phyloP scores from a whole-genome alignment of 2,113 vertebrate species.

The Poeciliopsis retropinna region DNA sequence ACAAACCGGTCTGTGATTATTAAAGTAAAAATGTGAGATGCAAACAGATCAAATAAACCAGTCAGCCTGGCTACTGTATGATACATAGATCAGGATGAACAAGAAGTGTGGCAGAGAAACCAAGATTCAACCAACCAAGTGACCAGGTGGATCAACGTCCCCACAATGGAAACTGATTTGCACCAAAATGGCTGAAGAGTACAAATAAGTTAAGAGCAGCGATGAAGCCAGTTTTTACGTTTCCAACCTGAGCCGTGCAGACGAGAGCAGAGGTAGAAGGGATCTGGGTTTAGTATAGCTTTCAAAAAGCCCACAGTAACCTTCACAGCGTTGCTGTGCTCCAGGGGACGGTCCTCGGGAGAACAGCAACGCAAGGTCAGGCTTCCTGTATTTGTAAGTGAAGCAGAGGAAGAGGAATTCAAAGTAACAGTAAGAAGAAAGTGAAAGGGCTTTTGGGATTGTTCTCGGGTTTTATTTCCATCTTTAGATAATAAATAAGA shows the following conservation, averaged over 20 bases:
- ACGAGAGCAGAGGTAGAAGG: not conserved
- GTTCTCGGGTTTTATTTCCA: slow-evolving; percentile 28
- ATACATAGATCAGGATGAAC: not conserved
- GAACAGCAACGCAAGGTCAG: not conserved
- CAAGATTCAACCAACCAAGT: not conserved
- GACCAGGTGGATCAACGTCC: too few species aligned
- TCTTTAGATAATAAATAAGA: slow-evolving; percentile 29
- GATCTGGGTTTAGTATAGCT: not conserved
- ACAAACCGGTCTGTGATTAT: too few species aligned
- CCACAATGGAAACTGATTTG: slow-evolving; percentile 10
- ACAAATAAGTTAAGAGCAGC: slow-evolving; percentile 15
- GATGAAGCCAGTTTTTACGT: slow-evolving; percentile 6
- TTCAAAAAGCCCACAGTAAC: slow-evolving; percentile 9
- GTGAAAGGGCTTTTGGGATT: slow-evolving; percentile 40
- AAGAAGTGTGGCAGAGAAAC: not conserved
- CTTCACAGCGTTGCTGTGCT: not conserved
- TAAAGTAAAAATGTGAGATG: too few species aligned
- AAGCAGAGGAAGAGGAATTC: slow-evolving; percentile 28
- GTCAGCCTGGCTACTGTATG: too few species aligned
- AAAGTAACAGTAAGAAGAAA: slow-evolving; percentile 8
- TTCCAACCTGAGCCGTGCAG: not conserved
- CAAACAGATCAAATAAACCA: too few species aligned
- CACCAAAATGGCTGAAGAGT: slow-evolving; percentile 26
- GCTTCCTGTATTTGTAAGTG: not conserved
- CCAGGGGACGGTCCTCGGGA: not conserved